These are phyloP conservation scores for Fukomys damarensis DNA, from an alignment of 2,113 vertebrate genomes.

Conservation along the genomic window DNA sequence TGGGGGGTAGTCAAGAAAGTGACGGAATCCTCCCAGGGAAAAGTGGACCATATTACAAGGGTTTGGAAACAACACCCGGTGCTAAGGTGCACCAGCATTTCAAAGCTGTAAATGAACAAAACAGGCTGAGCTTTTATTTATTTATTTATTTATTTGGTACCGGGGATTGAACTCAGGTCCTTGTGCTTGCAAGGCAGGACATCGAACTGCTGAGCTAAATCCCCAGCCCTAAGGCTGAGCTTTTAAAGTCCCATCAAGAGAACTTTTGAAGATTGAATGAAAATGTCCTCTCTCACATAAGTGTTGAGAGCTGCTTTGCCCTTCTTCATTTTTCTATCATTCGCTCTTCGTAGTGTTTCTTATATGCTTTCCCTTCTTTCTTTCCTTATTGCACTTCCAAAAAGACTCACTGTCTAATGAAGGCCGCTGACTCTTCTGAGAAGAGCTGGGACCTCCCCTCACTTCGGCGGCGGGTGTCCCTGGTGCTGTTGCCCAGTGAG, in stretches of 20 bases:
- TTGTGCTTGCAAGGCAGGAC: too few relatives aligned
- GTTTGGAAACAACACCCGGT: not conserved
- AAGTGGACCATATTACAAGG: not conserved
- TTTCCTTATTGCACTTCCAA: too few relatives aligned
- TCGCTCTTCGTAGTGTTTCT: not conserved
- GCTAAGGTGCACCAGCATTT: rapidly evolving
- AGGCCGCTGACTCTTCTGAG: not conserved
- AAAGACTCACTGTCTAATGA: not conserved
- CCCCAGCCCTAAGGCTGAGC: too few relatives aligned
- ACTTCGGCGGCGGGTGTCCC: not conserved
- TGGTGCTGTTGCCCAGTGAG: not conserved
- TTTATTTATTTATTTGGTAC: too few relatives aligned
- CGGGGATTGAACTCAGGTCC: too few relatives aligned
- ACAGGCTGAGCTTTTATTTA: not conserved
- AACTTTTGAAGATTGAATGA: not conserved
- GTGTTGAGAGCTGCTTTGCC: too few relatives aligned
- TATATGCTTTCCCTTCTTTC: not conserved
- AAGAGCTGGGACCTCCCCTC: not conserved
- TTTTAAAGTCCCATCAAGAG: rapidly evolving
- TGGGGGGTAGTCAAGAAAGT: not conserved
- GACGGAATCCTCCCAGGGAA: not conserved
- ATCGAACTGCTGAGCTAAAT: too few relatives aligned
- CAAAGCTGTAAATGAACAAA: not conserved
- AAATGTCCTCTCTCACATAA: too few relatives aligned
- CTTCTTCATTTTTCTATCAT: too few relatives aligned